phyloP scores from a whole-genome alignment of 2,888 invertebrate species.

The Adineta ricciae region DNA sequence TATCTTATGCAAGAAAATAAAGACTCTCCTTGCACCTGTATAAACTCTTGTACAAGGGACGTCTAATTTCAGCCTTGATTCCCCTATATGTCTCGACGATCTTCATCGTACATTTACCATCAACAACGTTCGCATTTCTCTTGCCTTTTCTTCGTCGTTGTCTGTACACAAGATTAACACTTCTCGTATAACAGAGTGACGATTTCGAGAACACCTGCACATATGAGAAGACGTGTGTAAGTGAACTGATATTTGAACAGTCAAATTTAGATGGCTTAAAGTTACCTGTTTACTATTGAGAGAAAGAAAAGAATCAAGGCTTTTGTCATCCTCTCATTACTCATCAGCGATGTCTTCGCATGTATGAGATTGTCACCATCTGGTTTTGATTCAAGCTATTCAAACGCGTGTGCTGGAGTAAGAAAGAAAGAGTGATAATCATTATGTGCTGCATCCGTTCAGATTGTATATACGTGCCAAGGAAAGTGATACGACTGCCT shows the following conservation, averaged over 20 bases:
- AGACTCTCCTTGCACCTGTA: neutral
- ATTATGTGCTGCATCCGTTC: neutral
- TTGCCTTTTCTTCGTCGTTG: neutral
- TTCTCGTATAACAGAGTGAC: neutral
- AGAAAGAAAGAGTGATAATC: neutral
- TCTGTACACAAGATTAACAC: neutral
- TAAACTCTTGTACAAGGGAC: neutral
- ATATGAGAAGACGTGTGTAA: neutral
- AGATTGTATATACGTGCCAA: neutral
- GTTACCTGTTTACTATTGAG: neutral
- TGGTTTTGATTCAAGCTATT: neutral
- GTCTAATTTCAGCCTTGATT: neutral
- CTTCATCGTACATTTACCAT: neutral
- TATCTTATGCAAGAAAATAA: neutral
- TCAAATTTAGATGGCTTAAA: neutral
- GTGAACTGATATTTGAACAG: neutral
- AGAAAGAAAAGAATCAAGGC: neutral
- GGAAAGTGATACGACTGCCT: neutral
- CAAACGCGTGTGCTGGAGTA: neutral
- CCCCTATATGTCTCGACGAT: neutral
- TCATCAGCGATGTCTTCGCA: neutral
- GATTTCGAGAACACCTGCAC: neutral
- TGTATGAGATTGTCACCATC: constrained; percentile 11
- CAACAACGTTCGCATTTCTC: neutral
- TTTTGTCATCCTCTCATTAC: neutral